phyloP scores from a whole-genome alignment of 2,113 vertebrate genomes.

The Chrysochloris asiatica region DNA sequence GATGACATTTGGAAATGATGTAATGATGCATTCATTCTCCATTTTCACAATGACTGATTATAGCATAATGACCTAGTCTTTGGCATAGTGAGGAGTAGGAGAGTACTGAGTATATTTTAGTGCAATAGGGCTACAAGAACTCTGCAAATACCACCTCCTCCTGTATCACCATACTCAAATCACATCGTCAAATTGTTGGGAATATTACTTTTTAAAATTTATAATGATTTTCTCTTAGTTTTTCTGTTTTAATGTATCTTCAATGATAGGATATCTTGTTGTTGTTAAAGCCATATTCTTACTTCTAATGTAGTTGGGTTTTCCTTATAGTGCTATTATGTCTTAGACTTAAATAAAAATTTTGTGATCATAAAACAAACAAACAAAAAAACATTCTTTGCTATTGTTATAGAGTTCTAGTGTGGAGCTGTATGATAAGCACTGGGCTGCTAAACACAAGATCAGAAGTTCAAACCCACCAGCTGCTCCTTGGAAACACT shows the following conservation, averaged over 20 bases:
- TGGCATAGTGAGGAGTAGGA: no score
- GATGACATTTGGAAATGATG: no score
- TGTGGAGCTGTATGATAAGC: no score
- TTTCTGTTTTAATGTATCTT: slow-evolving; percentile 54
- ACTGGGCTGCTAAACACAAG: no score
- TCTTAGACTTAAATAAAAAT: slow-evolving; percentile 67
- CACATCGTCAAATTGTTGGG: background rate
- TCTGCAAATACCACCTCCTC: slow-evolving; percentile 45
- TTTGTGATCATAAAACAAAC: slow-evolving; percentile 54
- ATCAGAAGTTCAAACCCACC: no score
- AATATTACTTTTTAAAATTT: slow-evolving; percentile 43
- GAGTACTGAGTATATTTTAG: slow-evolving; percentile 5
- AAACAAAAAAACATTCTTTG: no score
- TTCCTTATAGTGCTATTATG: slow-evolving; percentile 50
- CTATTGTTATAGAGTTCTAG: no score
- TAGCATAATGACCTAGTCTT: no score
- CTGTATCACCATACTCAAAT: slow-evolving; percentile 5
- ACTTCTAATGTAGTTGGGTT: slow-evolving; percentile 64
- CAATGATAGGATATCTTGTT: background rate
- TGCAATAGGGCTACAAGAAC: slow-evolving; percentile 21
- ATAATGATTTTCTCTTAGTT: slow-evolving; percentile 15
- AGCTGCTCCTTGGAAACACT: no score
- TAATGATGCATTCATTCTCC: no score
- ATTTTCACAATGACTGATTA: no score
- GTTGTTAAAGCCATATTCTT: slow-evolving; percentile 43